Conservation (phyloP, 1,140 invertebrate genomes). For the Drosophila varians region DNA sequence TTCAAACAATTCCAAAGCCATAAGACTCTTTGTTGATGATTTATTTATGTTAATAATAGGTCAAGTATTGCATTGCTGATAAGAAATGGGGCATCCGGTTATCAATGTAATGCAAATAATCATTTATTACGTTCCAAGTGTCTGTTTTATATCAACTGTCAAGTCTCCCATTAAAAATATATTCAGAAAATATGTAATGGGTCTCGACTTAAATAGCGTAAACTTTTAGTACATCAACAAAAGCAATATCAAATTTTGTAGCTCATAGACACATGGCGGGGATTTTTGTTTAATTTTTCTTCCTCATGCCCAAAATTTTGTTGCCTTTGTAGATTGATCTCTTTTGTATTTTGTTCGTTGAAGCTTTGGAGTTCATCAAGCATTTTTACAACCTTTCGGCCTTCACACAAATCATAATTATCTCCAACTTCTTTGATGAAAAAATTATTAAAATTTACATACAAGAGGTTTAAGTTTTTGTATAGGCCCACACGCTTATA, state of each 20-base stretch:
- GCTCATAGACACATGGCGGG: background rate
- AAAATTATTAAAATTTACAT: constrained; percentile 31
- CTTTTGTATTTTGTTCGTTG: constrained; percentile 15
- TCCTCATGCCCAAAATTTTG: background rate
- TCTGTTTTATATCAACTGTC: background rate
- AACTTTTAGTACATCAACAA: no score
- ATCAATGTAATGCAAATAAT: background rate
- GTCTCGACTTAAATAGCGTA: no score
- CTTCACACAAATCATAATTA: constrained; percentile 37
- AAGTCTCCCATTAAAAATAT: no score
- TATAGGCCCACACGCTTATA: constrained; percentile 27
- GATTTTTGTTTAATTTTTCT: constrained; percentile 8
- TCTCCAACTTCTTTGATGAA: constrained; percentile 34
- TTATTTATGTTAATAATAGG: background rate
- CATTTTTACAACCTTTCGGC: constrained; percentile 22
- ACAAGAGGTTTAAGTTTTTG: constrained; percentile 20
- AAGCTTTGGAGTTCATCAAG: constrained; percentile 5
- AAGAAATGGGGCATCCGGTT: background rate
- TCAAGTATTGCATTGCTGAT: background rate
- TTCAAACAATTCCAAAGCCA: no score
- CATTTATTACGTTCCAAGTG: background rate
- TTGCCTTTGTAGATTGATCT: constrained; percentile 7
- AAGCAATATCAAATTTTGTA: no score
- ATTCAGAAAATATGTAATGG: no score
- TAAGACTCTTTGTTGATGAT: background rate